These are phyloP conservation scores for Lutjanus campechanus DNA, from an alignment of 2,797 vertebrate genomes.

Conservation along the genomic window DNA sequence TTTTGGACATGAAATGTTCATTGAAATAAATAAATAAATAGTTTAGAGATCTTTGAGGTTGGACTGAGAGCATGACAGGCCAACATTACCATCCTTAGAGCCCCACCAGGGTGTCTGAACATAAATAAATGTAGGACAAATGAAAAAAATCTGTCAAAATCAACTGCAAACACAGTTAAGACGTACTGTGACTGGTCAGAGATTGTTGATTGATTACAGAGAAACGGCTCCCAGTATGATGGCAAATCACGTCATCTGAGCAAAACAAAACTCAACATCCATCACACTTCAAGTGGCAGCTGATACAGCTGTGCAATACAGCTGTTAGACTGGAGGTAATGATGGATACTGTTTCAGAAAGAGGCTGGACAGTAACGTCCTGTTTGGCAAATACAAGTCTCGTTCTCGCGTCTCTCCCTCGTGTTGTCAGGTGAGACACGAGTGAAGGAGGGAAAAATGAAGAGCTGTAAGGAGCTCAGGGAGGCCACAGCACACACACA, in stretches of 20 bases:
- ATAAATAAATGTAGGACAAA: neutral
- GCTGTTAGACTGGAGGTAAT: neutral
- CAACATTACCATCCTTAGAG: neutral
- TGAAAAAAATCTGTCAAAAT: no score
- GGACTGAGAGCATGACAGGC: no score
- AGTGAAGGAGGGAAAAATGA: conserved; percentile 7
- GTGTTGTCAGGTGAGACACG: neutral
- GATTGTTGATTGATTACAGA: neutral
- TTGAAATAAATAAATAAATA: no score
- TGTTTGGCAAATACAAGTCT: conserved; percentile 8
- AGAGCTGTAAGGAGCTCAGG: conserved; percentile 13
- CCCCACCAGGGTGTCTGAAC: neutral
- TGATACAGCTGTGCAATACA: neutral
- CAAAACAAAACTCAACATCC: neutral
- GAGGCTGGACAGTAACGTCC: neutral
- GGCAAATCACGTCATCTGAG: neutral
- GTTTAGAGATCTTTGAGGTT: neutral
- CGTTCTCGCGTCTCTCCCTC: conserved; percentile 34
- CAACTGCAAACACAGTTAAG: neutral
- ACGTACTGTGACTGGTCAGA: neutral
- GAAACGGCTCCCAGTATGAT: neutral
- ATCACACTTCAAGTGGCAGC: neutral
- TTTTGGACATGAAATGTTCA: no score
- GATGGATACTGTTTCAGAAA: neutral
- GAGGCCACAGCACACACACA: conserved; percentile 20